Conservation (phyloP, 2,888 invertebrate genomes). For the Hesperia comma region DNA sequence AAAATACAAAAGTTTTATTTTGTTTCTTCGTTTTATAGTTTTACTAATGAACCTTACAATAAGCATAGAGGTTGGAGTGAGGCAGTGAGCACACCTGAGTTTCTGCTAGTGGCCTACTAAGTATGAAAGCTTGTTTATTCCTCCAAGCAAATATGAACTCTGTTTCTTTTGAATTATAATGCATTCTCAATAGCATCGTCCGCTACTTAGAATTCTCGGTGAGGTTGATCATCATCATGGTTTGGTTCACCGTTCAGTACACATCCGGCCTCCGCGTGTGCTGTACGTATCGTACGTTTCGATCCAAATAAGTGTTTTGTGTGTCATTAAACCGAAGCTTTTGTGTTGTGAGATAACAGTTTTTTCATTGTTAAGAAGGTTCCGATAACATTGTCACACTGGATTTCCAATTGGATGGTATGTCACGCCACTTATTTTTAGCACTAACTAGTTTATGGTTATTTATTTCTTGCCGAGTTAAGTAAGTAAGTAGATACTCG, state of each 20-base stretch:
- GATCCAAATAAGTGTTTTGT: constrained; percentile 44
- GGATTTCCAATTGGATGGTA: constrained; percentile 72
- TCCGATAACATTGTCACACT: constrained; percentile 57
- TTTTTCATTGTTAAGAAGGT: constrained; percentile 43
- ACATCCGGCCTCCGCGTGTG: constrained; percentile 49
- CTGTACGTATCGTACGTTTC: constrained; percentile 52
- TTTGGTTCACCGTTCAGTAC: constrained; percentile 60
- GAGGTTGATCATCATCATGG: constrained; percentile 46
- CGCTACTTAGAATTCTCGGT: constrained; percentile 39
- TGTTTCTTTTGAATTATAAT: constrained; percentile 48
- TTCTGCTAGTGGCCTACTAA: constrained; percentile 18
- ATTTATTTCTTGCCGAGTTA: constrained; percentile 28
- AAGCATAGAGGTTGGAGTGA: constrained; percentile 2
- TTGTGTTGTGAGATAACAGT: constrained; percentile 54
- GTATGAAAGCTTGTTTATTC: constrained; percentile 31
- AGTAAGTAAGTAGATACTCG: constrained; percentile 8
- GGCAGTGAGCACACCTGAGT: constrained; percentile 25
- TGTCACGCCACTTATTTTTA: constrained; percentile 20
- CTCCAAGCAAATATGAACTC: constrained; percentile 46
- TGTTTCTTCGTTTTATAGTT: neutral
- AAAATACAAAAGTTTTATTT: too few species aligned
- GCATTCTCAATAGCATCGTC: constrained; percentile 41
- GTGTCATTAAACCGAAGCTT: constrained; percentile 58
- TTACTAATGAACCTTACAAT: neutral
- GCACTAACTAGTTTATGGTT: constrained; percentile 31